Evolutionary conservation across 2,797 vertebrate species (phyloP), one percentile per base, ranked within the genome.

Genomic region (Sternarchorhynchus goeldii): DNA sequence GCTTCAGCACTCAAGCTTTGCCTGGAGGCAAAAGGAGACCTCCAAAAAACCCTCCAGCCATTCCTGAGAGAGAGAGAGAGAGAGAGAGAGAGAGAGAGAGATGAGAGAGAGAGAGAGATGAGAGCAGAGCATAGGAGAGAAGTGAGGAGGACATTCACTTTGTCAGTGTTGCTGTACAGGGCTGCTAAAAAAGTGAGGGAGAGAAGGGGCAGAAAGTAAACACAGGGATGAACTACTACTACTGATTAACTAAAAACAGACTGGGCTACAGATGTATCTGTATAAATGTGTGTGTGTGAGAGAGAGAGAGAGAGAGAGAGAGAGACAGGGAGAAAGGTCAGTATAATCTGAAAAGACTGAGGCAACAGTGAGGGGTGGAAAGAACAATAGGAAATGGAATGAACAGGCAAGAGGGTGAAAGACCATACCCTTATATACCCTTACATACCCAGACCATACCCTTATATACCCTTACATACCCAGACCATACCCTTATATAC

Each of bases 101-200:
- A n/a, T n/a, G n/a, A 32, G 39, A 36, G 66, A 21, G 55, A 73
- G 73, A 78, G 76, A n/a, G 18, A 45, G 66, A 69, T 69, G 41
- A 50, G 69, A 58, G 55, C 29, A 39, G 20, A 71, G n/a, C 67
- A 55, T 45, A 45, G 4, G 5, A 53, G 12, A 12, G 45, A 21
- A 50, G 12, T 58, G 69, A 58, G 69, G 69, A 66, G 65, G 77
- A 62, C 72, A 74, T 82, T 77, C 21, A 75, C 65, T 77, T 34
- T 59, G 69, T 80, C 77, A 84, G 56, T 45, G 74, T 73, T 39
- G 21, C 45, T 36, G 60, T 77, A 72, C 73, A 68, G 50, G 62
- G 41, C 57, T 73, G 76, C 55, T 73, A 75, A 81, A 80, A 76
- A 66, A 67, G n/a, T 39, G 29, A 50, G 45, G 45, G 12, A 12